phyloP scores from a whole-genome alignment of 2,888 invertebrate species.

The Tinea semifulvella region DNA sequence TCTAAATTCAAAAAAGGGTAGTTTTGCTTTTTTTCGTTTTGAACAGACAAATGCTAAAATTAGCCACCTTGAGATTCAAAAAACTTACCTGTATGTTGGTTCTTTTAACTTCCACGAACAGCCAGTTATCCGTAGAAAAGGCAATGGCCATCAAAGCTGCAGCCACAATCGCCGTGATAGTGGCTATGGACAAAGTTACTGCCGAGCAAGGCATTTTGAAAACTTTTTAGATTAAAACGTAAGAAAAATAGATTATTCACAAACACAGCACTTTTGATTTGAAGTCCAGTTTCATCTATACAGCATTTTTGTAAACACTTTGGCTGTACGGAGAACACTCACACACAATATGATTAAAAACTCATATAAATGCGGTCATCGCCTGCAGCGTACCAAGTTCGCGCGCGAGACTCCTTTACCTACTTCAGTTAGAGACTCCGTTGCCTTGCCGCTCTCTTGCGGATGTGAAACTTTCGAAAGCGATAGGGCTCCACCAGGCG shows the following conservation, averaged over 20 bases:
- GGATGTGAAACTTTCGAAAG: conserved; percentile 68
- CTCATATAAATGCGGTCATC: conserved; percentile 65
- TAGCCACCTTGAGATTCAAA: not conserved
- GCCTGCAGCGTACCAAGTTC: conserved; percentile 62
- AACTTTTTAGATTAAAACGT: conserved; percentile 1
- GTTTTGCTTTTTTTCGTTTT: too few relatives aligned
- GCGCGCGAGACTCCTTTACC: conserved; percentile 60
- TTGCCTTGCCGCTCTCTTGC: conserved; percentile 58
- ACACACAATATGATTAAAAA: conserved; percentile 56
- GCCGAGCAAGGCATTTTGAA: conserved; percentile 91
- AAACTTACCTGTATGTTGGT: conserved; percentile 82
- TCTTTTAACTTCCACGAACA: conserved; percentile 91
- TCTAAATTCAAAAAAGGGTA: too few relatives aligned
- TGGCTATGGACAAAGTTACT: conserved; percentile 93
- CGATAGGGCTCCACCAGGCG: conserved; percentile 55
- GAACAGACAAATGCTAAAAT: not conserved
- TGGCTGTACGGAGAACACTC: conserved; percentile 50
- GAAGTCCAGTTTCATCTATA: conserved; percentile 46
- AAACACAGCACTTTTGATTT: conserved; percentile 51
- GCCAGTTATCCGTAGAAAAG: conserved; percentile 97
- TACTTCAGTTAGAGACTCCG: conserved; percentile 35
- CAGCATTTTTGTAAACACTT: conserved; percentile 63
- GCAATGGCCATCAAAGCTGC: conserved; percentile 93
- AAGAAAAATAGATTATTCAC: conserved; percentile 39
- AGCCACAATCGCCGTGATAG: conserved; percentile 94